Conservation (phyloP, 2,797 vertebrate genomes). For the Siniperca undulata region DNA sequence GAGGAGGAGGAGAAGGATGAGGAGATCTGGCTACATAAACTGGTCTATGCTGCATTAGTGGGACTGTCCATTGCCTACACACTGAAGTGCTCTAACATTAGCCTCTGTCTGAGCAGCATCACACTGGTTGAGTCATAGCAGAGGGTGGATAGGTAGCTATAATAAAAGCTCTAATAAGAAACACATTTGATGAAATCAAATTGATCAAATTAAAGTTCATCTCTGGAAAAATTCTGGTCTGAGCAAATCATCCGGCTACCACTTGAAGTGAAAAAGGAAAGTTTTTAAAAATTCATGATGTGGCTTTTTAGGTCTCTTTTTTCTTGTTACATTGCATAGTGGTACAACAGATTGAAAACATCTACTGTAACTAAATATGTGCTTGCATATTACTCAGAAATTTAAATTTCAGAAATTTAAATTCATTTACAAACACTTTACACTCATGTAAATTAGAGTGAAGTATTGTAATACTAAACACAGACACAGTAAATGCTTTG, state of each 20-base stretch:
- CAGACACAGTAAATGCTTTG: slow-evolving; percentile 13
- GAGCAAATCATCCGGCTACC: slow-evolving; percentile 5
- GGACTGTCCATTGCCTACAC: slow-evolving; percentile 76
- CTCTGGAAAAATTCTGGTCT: slow-evolving; percentile 4
- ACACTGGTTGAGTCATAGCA: slow-evolving; percentile 77
- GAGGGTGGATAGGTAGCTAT: slow-evolving; percentile 69
- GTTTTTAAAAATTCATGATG: slow-evolving; percentile 23
- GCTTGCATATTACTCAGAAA: not conserved
- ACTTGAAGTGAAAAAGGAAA: slow-evolving; percentile 3
- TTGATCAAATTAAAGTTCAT: slow-evolving; percentile 40
- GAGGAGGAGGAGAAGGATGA: slow-evolving; percentile 65
- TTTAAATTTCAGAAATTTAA: not conserved
- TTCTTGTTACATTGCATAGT: not conserved
- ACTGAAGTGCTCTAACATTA: slow-evolving; percentile 75
- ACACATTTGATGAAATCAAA: slow-evolving; percentile 27
- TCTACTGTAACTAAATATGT: slow-evolving; percentile 1
- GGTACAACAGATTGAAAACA: not conserved
- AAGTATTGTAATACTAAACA: slow-evolving; percentile 9
- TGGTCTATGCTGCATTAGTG: slow-evolving; percentile 73
- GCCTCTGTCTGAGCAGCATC: slow-evolving; percentile 73
- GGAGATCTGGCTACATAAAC: slow-evolving; percentile 71
- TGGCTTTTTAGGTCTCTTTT: not conserved
- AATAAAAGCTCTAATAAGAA: slow-evolving; percentile 59
- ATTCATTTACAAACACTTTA: slow-evolving; percentile 1
- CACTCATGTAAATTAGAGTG: not conserved